Conservation (phyloP, 2,888 invertebrate species). For the Cistogaster globosa region DNA sequence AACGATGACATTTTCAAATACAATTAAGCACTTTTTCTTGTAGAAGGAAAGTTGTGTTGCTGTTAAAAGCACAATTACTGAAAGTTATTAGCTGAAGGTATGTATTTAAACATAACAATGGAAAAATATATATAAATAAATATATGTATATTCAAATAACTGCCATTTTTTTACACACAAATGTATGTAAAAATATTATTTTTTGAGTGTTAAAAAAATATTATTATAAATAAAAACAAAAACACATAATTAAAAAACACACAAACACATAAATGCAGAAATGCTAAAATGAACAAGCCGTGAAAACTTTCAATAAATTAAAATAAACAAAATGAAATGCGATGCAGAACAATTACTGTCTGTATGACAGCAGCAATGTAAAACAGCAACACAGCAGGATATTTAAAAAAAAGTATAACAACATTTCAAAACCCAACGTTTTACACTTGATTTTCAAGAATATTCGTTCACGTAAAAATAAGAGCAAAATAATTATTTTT, state of each 20-base stretch:
- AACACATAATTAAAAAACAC: conserved; percentile 51
- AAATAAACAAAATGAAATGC: conserved; percentile 30
- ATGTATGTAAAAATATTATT: conserved; percentile 76
- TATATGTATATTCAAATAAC: conserved; percentile 75
- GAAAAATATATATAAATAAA: conserved; percentile 54
- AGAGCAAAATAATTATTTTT: too few relatives aligned
- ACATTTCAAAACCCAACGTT: conserved; percentile 36
- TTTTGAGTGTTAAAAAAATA: conserved; percentile 75
- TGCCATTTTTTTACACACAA: conserved; percentile 81
- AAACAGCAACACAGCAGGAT: conserved; percentile 52
- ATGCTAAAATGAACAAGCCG: conserved; percentile 45
- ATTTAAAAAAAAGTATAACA: conserved; percentile 1
- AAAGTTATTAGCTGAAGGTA: conserved; percentile 70
- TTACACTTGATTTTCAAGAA: background rate
- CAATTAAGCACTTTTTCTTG: background rate
- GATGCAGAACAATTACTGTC: conserved; percentile 24
- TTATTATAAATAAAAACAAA: conserved; percentile 58
- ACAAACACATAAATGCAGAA: conserved; percentile 36
- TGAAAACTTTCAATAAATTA: conserved; percentile 60
- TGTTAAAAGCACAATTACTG: conserved; percentile 69
- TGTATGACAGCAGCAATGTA: conserved; percentile 23
- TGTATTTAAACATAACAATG: conserved; percentile 70
- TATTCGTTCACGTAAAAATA: conserved; percentile 3
- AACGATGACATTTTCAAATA: background rate
- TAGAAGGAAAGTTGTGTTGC: conserved; percentile 67